A percentile compares a stretch with the other conserved stretches of the same genome.
Evolutionary conservation across 2,888 invertebrate species (phyloP).

Genomic region (Lamellibrachia satsuma): DNA sequence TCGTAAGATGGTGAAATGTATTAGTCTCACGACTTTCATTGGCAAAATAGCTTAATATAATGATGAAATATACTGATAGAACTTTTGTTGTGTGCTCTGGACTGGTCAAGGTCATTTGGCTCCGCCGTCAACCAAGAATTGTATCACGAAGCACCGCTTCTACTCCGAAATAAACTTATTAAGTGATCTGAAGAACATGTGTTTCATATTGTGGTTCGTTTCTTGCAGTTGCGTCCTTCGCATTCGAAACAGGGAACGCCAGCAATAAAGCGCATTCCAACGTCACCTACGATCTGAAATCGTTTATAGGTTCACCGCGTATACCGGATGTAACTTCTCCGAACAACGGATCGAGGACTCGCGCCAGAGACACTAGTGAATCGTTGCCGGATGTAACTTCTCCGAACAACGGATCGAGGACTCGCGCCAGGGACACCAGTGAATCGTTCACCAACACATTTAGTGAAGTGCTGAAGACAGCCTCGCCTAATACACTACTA

Average conservation of each 20-base stretch:
- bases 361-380: background rate
- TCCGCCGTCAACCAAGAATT: too few species aligned
- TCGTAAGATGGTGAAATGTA: too few species aligned
- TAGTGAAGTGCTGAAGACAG: background rate
- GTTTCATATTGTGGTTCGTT: background rate
- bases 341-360: conserved; percentile 9
- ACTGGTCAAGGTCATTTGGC: too few species aligned
- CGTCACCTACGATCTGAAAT: background rate
- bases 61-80: too few species aligned
- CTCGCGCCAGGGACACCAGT: background rate
- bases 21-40: too few species aligned
- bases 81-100: too few species aligned
- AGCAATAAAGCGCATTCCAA: background rate
- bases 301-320: background rate
- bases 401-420: conserved; percentile 17
- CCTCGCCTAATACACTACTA: background rate
- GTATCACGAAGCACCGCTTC: too few species aligned
- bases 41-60: too few species aligned
- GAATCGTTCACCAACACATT: background rate
- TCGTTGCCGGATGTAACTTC: background rate
- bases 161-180: background rate
- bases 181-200: background rate
- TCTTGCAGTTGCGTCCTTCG: background rate
- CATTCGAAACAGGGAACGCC: conserved; percentile 3
- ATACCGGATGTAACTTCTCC: background rate